Conservation (phyloP, 2,113 vertebrate genomes). For the Pardalotus punctatus region DNA sequence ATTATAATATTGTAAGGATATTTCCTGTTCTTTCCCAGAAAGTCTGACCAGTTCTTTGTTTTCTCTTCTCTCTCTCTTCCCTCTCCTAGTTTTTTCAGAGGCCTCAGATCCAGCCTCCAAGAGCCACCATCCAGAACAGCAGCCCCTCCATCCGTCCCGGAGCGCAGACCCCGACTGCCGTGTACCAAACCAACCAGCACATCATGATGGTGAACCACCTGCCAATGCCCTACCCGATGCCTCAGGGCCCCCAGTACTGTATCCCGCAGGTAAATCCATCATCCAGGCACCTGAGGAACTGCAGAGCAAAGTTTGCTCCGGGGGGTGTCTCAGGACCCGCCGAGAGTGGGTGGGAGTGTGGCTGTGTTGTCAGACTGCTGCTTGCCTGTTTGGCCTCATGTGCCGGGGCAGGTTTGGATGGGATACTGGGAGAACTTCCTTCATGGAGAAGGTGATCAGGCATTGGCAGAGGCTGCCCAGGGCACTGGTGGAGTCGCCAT, state of each 20-base stretch:
- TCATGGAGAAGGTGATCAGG: not conserved
- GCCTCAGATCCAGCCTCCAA: slow-evolving; percentile 90
- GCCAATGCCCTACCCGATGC: slow-evolving; percentile 91
- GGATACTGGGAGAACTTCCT: not conserved
- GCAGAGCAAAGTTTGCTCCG: accelerated
- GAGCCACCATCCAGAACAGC: slow-evolving; percentile 89
- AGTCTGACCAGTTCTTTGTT: not conserved
- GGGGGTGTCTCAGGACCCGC: not conserved
- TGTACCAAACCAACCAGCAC: slow-evolving; percentile 92
- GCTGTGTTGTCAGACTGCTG: not conserved
- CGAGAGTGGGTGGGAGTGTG: accelerated
- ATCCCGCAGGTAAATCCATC: slow-evolving; percentile 83
- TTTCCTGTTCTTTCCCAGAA: not conserved
- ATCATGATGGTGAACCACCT: slow-evolving; percentile 96
- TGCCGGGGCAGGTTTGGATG: not conserved
- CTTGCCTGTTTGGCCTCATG: not conserved
- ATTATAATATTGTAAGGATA: not conserved
- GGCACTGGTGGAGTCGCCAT: not conserved
- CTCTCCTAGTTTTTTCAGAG: slow-evolving; percentile 91
- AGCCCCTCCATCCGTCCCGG: slow-evolving; percentile 89
- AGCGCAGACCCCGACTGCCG: slow-evolving; percentile 87
- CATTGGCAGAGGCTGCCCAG: not conserved
- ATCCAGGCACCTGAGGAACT: not conserved
- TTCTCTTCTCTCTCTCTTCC: not conserved
- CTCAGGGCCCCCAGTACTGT: slow-evolving; percentile 95